Evolutionary conservation across 2,888 invertebrate species (phyloP), one percentile per base, ranked within the genome.

Genomic region (Plebejus argus): DNA sequence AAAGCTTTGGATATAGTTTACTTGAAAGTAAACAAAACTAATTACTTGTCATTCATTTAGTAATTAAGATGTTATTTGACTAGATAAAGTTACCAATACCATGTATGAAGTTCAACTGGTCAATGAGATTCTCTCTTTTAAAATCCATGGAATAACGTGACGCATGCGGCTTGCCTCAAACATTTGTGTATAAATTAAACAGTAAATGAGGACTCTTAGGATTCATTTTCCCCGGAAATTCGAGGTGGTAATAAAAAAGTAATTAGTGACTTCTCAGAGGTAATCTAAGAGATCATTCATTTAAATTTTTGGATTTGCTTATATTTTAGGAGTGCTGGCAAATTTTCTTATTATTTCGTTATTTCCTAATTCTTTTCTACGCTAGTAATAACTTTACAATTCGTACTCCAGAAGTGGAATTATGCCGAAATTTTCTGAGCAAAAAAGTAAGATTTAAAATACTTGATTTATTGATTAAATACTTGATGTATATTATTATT

Each of bases 211-310:
- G 49, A 18, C 74, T 72, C 45, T 74, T 28, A 49, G 53, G 49
- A 49, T 74, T 53, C 53, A 74, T 74, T 72, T 72, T 45, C 12
- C 39, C 45, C 74, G 74, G 23, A 74, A 74, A 28, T 53, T 74
- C 49, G 53, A 74, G 28, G 74, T 74, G 74, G 74, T 74, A 74
- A 74, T 83, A 84, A 84, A 85, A 84, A 83, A 79, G 84, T 83
- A 84, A 85, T 86, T 85, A 85, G 82, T 80, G 78, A 70, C 78
- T 79, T 82, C 83, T 83, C 82, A 79, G 83, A 83, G 83, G 84
- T 85, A 83, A 83, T 83, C 82, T 79, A 79, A 76, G 78, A 84
- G 83, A 85, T 86, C 84, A 85, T 85, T 84, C 80, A 84, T 81
- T 79, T 76, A 83, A 85, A 85, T 85, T 83, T 83, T 83, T 81